phyloP scores from a whole-genome alignment of 2,888 invertebrate species.

The Imbricaverruca yamaguchii region DNA sequence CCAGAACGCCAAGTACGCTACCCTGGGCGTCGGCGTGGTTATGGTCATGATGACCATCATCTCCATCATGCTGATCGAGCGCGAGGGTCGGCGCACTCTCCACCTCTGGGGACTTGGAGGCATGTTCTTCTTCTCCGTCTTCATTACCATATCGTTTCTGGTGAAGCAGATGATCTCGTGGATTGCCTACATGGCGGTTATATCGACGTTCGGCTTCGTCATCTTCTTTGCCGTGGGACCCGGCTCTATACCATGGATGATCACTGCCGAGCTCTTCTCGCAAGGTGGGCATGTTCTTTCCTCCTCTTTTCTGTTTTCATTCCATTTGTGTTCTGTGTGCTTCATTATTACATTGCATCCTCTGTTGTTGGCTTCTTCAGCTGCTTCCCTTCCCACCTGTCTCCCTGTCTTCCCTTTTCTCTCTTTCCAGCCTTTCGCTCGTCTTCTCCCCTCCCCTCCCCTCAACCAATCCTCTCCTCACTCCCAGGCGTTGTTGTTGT shows the following conservation, averaged over 20 bases:
- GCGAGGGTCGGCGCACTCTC: constrained; percentile 84
- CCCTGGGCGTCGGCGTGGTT: constrained; percentile 88
- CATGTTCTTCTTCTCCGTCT: constrained; percentile 97
- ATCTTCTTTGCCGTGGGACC: constrained; percentile 97
- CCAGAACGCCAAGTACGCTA: constrained; percentile 88
- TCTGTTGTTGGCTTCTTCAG: too few relatives aligned
- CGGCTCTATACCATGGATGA: constrained; percentile 97
- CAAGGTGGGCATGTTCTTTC: constrained; percentile 50
- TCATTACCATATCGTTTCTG: constrained; percentile 93
- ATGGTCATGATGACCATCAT: constrained; percentile 96
- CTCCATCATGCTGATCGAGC: constrained; percentile 92
- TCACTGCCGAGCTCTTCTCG: constrained; percentile 93
- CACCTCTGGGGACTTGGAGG: constrained; percentile 93
- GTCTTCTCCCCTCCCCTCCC: too few relatives aligned
- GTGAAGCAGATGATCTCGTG: constrained; percentile 98
- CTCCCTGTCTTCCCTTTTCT: too few relatives aligned
- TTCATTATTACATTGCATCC: too few relatives aligned
- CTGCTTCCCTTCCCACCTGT: too few relatives aligned
- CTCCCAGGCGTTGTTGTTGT: too few relatives aligned
- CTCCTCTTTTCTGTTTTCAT: too few relatives aligned
- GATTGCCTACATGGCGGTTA: constrained; percentile 93
- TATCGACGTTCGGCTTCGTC: constrained; percentile 86
- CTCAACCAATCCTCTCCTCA: too few relatives aligned
- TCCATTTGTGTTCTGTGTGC: too few relatives aligned
- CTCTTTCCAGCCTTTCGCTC: too few relatives aligned